Percentiles rank a stretch among this genome's conserved stretches.
Conservation (phyloP, 1,140 invertebrate species). For the Drosophila pectinifera region DNA sequence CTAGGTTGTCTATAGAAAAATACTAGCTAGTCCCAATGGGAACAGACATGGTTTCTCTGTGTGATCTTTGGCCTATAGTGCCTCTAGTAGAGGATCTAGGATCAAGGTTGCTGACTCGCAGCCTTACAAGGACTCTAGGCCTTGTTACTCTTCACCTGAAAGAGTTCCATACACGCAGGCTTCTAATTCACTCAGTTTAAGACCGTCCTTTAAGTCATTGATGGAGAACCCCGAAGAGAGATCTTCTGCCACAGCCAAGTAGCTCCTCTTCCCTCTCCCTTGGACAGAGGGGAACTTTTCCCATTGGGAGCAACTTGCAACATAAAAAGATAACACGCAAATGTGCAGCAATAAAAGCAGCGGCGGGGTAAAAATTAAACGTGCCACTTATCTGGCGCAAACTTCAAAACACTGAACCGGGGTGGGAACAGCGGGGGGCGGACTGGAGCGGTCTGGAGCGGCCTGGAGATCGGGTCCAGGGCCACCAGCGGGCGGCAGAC, state of each 20-base stretch:
- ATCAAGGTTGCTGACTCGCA: too few species aligned
- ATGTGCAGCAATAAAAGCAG: slow-evolving; percentile 76
- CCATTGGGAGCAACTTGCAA: slow-evolving; percentile 52
- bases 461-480: slow-evolving; percentile 1
- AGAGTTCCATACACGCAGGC: too few species aligned
- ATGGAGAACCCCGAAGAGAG: too few species aligned
- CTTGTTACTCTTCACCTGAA: not conserved
- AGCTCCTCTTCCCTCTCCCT: too few species aligned
- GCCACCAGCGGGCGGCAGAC: slow-evolving; percentile 37
- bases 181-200: too few species aligned
- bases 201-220: too few species aligned
- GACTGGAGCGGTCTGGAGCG: too few species aligned
- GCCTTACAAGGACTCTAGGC: too few species aligned
- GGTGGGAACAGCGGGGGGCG: slow-evolving; percentile 11
- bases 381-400: slow-evolving; percentile 73
- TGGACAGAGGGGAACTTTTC: slow-evolving; percentile 15
- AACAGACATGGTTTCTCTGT: not conserved
- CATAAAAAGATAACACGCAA: slow-evolving; percentile 75
- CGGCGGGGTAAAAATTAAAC: slow-evolving; percentile 66
- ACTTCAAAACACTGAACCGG: slow-evolving; percentile 52
- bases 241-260: not conserved
- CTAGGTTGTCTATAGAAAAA: too few species aligned
- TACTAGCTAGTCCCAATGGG: too few species aligned
- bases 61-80: not conserved
- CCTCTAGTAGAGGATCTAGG: not conserved